Evolutionary conservation across 1,140 invertebrate species (phyloP), one percentile per base, ranked within the genome.

Genomic region (Aphaenogaster ashmeadi): DNA sequence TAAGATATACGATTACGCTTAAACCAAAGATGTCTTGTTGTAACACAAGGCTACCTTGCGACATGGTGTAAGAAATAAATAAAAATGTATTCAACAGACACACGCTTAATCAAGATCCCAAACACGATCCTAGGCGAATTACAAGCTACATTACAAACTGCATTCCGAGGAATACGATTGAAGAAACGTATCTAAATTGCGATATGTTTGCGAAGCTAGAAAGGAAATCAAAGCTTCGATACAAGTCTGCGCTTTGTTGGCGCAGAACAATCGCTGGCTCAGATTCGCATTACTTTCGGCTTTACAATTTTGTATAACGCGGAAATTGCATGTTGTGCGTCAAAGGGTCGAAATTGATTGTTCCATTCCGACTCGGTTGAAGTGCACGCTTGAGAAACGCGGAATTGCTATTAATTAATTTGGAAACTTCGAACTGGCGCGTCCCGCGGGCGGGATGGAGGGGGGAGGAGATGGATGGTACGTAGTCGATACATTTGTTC

Each of bases 341-440:
- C 52, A 27, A 50, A 58, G n/a, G 3, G 54, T 41, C 9, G 9
- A 15, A 58, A 72, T 83, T 15, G 50, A 72, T 27, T 56, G 33
- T 15, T 58, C 11, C 15, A 38, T 47, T 74, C 21, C 27, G 58
- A 50, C 44, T 75, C 27, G 36, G 13, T 18, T 54, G 7, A 62
- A 74, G 27, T n/a, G 58, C n/a, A 15, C 38, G 36, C 64, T 58
- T 36, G 52, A 72, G 41, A 47, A 54, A 36, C 15, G 18, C 27
- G n/a, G 27, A 60, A 83, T 74, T 72, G 18, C 52, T 58, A 74
- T 50, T 18, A 84, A 60, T 60, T 84, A 58, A 44, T 84, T 60
- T 13, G 80, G 67, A 60, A 83, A 83, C 27, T 83, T 15, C 18
- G n/a, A 21, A 9, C 33, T 47, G 54, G 21, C 54, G 54, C 36